Percentiles rank a stretch among this genome's conserved stretches.
phyloP scores from a whole-genome alignment of 1,140 invertebrate genomes.

The Choristoneura fumiferana region DNA sequence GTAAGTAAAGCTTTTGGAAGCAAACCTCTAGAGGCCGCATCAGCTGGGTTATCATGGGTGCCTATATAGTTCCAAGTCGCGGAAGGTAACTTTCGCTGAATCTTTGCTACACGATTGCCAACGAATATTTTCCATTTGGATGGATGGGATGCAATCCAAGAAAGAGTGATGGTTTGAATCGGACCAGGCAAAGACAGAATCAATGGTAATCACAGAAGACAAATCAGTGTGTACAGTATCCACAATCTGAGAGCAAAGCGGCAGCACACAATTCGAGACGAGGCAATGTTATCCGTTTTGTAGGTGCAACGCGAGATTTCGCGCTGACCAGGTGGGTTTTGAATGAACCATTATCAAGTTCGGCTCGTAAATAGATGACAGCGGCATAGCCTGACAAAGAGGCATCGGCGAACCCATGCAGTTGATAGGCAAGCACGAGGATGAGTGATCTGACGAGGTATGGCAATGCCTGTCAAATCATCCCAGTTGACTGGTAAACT shows the following conservation, averaged over 20 bases:
- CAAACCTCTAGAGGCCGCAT: not conserved
- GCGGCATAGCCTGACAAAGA: conserved; percentile 44
- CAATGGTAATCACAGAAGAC: not conserved
- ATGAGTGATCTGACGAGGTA: conserved; percentile 12
- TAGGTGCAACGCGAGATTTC: conserved; percentile 24
- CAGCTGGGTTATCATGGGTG: not conserved
- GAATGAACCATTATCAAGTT: not conserved
- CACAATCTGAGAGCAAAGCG: conserved; percentile 24
- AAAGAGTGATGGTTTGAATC: conserved; percentile 1
- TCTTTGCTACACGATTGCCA: not conserved
- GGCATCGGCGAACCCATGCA: conserved; percentile 3
- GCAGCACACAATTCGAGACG: conserved; percentile 28
- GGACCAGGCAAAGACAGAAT: not conserved
- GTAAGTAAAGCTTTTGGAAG: not conserved
- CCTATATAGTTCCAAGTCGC: not conserved
- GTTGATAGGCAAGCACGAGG: not conserved
- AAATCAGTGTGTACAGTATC: not conserved
- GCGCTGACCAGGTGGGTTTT: not conserved
- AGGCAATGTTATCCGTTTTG: conserved; percentile 22
- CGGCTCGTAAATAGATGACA: not conserved
- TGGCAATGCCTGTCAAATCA: not conserved
- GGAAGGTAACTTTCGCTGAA: not conserved
- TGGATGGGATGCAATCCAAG: not conserved
- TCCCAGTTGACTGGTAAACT: not conserved
- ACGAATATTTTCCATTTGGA: not conserved